Evolutionary conservation across 2,113 vertebrate species (phyloP).

Genomic region (Semnornis frantzii): DNA sequence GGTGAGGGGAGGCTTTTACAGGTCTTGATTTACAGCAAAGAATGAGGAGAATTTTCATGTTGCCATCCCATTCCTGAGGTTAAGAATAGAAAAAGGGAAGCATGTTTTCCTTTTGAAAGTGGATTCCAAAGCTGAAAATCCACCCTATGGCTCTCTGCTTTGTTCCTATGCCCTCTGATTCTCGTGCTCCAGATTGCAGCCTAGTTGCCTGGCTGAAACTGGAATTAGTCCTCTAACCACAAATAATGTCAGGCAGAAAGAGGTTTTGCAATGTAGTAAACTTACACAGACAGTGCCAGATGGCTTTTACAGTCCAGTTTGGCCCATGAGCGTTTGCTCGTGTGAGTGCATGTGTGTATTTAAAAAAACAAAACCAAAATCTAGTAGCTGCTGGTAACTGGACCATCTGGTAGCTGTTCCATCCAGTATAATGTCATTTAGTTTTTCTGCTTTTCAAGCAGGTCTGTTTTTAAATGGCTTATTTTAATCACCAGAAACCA

Average conservation of each 20-base stretch:
- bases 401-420: conserved; percentile 68
- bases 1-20: neutral
- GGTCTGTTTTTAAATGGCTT: conserved; percentile 69
- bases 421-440: conserved; percentile 66
- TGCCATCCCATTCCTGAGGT: neutral
- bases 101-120: conserved; percentile 36
- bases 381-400: conserved; percentile 67
- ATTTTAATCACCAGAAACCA: conserved; percentile 70
- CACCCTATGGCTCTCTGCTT: neutral
- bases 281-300: conserved; percentile 46
- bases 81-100: neutral
- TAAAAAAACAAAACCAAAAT: conserved; percentile 36
- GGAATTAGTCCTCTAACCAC: conserved; percentile 47
- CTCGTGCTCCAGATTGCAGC: neutral
- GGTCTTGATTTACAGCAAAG: neutral
- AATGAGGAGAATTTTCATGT: neutral
- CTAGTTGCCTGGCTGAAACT: conserved; percentile 30
- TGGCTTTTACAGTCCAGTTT: conserved; percentile 68
- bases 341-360: conserved; percentile 43
- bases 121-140: conserved; percentile 13
- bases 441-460: conserved; percentile 69
- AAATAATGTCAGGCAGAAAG: conserved; percentile 52
- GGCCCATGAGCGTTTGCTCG: conserved; percentile 34
- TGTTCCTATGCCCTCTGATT: conserved; percentile 33
- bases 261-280: conserved; percentile 38